These are phyloP conservation scores for Ennomos quercinarius DNA, from an alignment of 2,888 invertebrate genomes.

Conservation along the genomic window DNA sequence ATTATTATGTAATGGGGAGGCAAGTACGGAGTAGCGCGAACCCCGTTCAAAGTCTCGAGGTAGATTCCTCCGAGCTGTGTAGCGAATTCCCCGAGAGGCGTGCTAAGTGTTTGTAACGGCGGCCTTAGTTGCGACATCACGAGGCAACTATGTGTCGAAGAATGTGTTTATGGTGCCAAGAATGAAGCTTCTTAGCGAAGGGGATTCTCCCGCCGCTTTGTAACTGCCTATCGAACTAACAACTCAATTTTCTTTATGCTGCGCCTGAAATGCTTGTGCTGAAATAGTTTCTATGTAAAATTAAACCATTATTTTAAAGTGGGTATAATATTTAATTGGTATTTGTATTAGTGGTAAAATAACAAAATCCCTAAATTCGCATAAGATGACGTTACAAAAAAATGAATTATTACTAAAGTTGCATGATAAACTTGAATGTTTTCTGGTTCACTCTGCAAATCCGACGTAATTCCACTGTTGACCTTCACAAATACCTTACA, in stretches of 20 bases:
- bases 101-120: constrained; percentile 69
- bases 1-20: constrained; percentile 66
- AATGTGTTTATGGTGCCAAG: constrained; percentile 83
- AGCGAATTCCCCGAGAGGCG: constrained; percentile 71
- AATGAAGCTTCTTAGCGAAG: constrained; percentile 75
- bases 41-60: constrained; percentile 61
- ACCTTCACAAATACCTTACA: constrained; percentile 54
- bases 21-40: constrained; percentile 38
- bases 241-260: constrained; percentile 45
- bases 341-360: too few relatives aligned
- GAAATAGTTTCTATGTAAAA: constrained; percentile 5
- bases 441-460: constrained; percentile 43
- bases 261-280: constrained; percentile 13
- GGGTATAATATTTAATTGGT: too few relatives aligned
- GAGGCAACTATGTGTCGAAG: constrained; percentile 82
- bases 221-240: constrained; percentile 48
- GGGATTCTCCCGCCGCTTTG: constrained; percentile 46
- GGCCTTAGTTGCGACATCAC: constrained; percentile 75
- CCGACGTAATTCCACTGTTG: constrained; percentile 45
- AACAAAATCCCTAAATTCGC: too few relatives aligned
- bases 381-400: too few relatives aligned
- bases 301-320: not conserved
- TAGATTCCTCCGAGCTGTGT: constrained; percentile 70
- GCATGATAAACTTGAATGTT: constrained; percentile 20
- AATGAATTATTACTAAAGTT: constrained; percentile 2